Evolutionary conservation across 1,140 invertebrate genomes (phyloP), one percentile per base, ranked within the genome.

Genomic region (Stenopsyche tienmushanensis): DNA sequence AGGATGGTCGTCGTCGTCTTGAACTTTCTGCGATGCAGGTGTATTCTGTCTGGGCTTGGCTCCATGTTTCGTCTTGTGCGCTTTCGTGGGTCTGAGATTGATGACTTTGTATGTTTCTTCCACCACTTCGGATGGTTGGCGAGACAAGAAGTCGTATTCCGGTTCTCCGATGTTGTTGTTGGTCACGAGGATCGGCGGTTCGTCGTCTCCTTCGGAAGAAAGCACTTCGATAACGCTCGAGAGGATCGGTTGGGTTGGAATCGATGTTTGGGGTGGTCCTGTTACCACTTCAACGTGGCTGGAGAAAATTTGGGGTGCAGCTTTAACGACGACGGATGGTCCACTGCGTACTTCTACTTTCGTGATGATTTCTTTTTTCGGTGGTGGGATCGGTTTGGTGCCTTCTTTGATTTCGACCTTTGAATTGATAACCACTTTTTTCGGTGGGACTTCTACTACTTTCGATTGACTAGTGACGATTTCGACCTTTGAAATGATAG

Each of bases 121-220:
- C 8, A 88, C 84, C 54, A 89, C 85, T 80, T 92, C 89, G 13
- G 89, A 86, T 0, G 90, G 90, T 72, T 92, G 90, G 26, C 90
- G 84, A 0, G 90, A 92, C 13, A 92, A 81, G 72, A 90, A 90
- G 75, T 92, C 90, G 71, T 92, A 92, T 78, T 92, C 91, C 1
- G 90, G 88, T 69, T 90, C 87, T 3, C 84, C 86, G 9, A 90
- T 83, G 71, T 90, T 89, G 73, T 90, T 90, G 44, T 86, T 87
- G 3, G 85, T 76, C 13, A 82, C 76, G 62, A 80, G 72, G 62
- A 82, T 75, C 49, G 80, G 79, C 39, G 79, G 79, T 71, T 81
- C 72, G 23, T 67, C 77, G 25, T 72, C 69, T 52, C 75, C 72
- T 63, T 74, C 79, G 71, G 74, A 78, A 0, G 78, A 77, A 70